Evolutionary conservation across 2,888 invertebrate species (phyloP), one percentile per base, ranked within the genome.

Genomic region (Stenolophus ochropezus): DNA sequence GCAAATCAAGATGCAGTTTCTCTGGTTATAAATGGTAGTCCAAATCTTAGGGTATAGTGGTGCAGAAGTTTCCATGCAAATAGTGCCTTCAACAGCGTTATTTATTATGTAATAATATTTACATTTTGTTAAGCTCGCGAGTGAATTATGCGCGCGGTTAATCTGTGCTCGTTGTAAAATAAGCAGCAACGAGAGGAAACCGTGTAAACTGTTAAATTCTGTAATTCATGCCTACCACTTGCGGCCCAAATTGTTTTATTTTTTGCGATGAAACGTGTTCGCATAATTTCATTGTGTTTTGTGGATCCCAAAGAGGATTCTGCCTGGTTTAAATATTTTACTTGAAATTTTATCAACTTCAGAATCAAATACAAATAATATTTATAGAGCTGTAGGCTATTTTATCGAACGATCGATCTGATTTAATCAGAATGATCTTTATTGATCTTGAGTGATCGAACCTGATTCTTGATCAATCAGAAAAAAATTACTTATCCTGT

Each of bases 41-140:
- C 33, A 42, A 42, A 42, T 42, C 4, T 42, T 11, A 6, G 11
- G 8, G 33, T 42, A 11, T 42, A 33, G 33, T 42, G 11, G 33
- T 69, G 65, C 33, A 69, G 33, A 33, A 69, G 65, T 69, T 69
- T 20, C 8, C 65, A 73, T 73, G 73, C 73, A 49, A 73, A 73
- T 73, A 73, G 73, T 49, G 51, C 49, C 25, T 73, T 73, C 73
- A 49, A 25, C 49, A 23, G 23, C 42, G 76, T 76, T 58, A 76
- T 76, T 76, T 76, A 76, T 56, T 56, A 58, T 58, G 58, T 76
- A 76, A 76, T 56, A 76, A 76, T 76, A 76, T 76, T 76, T 76
- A 76, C 76, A 76, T 76, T 76, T 76, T 76, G 76, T 76, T 76
- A 56, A 76, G 56, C 53, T 76, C 11, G 58, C 25, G 58, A 56